Evolutionary conservation across 2,113 vertebrate genomes (phyloP), one percentile per base, ranked within the genome.

Genomic region (Hyaena hyaena): DNA sequence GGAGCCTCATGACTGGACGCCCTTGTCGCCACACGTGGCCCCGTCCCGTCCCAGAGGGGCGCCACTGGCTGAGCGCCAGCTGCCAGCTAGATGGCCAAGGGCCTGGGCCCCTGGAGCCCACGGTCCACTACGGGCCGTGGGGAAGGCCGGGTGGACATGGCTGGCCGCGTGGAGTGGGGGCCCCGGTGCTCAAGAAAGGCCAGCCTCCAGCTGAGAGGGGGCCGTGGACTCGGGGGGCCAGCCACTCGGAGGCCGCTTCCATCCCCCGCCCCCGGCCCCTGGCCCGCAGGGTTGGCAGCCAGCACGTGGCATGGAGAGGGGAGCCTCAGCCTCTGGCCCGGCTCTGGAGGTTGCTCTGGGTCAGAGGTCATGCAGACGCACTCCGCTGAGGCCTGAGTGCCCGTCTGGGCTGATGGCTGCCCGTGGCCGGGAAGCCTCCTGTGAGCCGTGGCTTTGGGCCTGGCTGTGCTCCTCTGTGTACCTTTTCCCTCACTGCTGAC

Each of bases 1-100:
- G 11, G 85, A 82, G 86, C 96, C 88, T 97, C 35, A 0, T 82
- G 92, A 96, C 77, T 58, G 88, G 97, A 28, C 3, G 11, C 45
- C 91, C 93, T 94, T 80, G 39, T 26, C 33, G 24, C 63, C 16
- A 0, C 5, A 4, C 31, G 35, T 9, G 50, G 15, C 8, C 39
- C 90, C 0, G 0, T 15, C 7, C 73, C 43, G 33, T 73, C 88
- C 83, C 45, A 3, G 24, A 45, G 24, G 23, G 35, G 1, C 31
- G 4, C 33, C 61, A 10, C 14, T 39, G 23, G 53, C 16, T 4
- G 31, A 14, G 14, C 21, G 2, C 43, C 1, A 1, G 45, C 26
- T 0, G n/a, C 50, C 58, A 15, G 1, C 15, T 2, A 43, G 81
- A 65, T 0, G 14, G 61, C 45, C 0, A 8, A 10, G 68, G 39